Base-by-base conservation (phyloP, 2,113 vertebrate genomes). In the Sinocyclocheilus anophthalmus region DNA sequence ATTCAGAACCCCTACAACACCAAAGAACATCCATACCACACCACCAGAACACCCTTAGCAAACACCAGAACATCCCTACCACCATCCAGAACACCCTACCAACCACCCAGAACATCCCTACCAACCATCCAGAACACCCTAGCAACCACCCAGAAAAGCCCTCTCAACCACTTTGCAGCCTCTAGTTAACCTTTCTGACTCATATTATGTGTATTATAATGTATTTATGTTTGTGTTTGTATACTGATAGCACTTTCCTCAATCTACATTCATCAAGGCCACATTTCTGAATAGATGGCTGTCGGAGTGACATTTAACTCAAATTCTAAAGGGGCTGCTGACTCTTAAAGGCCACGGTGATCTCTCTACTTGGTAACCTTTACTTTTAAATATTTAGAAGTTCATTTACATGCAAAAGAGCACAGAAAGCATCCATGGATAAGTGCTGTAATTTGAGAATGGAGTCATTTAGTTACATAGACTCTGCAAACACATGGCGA, bases 301-400 rank as follows among this genome's bases (percentile, higher is more conserved):
- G 53, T 73, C 57, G 81, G 30, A 76, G 57, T 85, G 87, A 88
- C 85, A 88, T 90, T 87, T 87, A 79, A 78, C 61, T 72, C 4
- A 55, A 88, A 83, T 79, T 80, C 82, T 33, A n/a, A 33, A 88
- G 48, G 70, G 61, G 24, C 22, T 80, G 48, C 81, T 48, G 55
- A 86, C 84, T 80, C 85, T 59, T 75, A 90, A 88, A 88, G 61
- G 86, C 85, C 87, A 85, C 79, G 59, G 48, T 22, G 57, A 82
- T 88, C 85, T 85, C 57, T 57, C 59, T 65, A 81, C 69, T 83
- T 81, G 30, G 63, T 85, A 84, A 90, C 87, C 87, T 90, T 88
- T 88, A 67, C 61, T 83, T 85, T 69, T 53, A 85, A 88, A 88
- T 57, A 88, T 83, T 88, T 53, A 42, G 33, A 80, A 48, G 42